Evolutionary conservation across 2,113 vertebrate species (phyloP).

Genomic region (Tachysurus fulvidraco): DNA sequence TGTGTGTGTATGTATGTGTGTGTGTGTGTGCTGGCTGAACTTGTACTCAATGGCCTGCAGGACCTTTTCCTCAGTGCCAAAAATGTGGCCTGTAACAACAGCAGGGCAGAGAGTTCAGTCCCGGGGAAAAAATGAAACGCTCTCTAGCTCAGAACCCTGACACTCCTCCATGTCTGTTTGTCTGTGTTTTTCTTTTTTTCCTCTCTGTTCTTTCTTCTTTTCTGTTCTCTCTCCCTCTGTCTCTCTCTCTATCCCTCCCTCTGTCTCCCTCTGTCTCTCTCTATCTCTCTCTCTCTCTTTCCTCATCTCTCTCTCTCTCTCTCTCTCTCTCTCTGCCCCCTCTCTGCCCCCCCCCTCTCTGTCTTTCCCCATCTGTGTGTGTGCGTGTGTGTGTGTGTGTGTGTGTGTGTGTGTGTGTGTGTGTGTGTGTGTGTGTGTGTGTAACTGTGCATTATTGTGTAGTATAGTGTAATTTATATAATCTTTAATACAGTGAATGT

Average conservation of each 20-base stretch:
- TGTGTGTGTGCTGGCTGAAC: slow-evolving; percentile 25
- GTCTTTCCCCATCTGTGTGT: too few species aligned
- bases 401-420: too few species aligned
- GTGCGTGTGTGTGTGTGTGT: too few species aligned
- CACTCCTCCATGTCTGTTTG: slow-evolving; percentile 3
- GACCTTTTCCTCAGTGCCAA: slow-evolving; percentile 5
- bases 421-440: too few species aligned
- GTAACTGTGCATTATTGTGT: background rate
- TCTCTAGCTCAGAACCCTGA: background rate
- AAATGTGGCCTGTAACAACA: slow-evolving; percentile 26
- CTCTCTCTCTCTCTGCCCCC: background rate
- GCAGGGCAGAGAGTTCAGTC: slow-evolving; percentile 13
- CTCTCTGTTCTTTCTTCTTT: background rate
- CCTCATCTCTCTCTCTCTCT: background rate
- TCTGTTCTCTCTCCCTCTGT: background rate
- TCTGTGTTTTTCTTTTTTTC: background rate
- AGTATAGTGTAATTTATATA: background rate
- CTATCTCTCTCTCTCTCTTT: background rate
- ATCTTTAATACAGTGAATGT: background rate
- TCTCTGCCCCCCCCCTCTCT: too few species aligned
- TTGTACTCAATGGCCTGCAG: slow-evolving; percentile 11
- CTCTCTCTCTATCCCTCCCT: background rate
- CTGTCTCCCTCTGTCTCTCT: background rate
- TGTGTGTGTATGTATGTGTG: background rate
- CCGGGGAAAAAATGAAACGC: background rate